Evolutionary conservation across 2,797 vertebrate genomes (phyloP).

Genomic region (Sebastes oblongus): DNA sequence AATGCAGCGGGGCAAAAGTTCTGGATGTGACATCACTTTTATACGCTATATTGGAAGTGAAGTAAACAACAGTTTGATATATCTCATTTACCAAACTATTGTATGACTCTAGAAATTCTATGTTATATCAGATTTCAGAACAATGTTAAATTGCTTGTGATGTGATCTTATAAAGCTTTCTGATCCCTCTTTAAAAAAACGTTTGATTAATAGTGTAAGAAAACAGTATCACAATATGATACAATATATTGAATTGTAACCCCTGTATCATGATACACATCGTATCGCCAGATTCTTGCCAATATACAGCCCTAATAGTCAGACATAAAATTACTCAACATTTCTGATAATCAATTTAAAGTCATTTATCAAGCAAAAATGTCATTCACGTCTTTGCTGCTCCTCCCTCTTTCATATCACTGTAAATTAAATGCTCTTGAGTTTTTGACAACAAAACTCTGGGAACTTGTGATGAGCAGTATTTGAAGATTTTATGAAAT

Average conservation of each 20-base stretch:
- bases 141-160: neutral
- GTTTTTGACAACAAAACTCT: neutral
- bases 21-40: neutral
- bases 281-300: no score
- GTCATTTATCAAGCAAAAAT: no score
- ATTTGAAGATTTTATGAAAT: neutral
- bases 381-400: neutral
- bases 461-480: neutral
- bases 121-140: neutral
- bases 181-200: neutral
- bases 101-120: neutral
- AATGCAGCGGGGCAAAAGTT: neutral
- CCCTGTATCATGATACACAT: no score
- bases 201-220: neutral
- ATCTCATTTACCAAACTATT: neutral
- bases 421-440: neutral
- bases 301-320: no score
- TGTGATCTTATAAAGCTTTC: neutral
- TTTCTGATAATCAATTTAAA: no score
- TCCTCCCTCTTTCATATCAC: neutral
- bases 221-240: no score
- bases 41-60: neutral
- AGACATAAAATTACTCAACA: no score
- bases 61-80: no score
- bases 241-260: no score